Percentiles rank a stretch among this genome's conserved stretches.
These are phyloP conservation scores for Natator depressus DNA, from an alignment of 2,113 vertebrate genomes.

Conservation along the genomic window DNA sequence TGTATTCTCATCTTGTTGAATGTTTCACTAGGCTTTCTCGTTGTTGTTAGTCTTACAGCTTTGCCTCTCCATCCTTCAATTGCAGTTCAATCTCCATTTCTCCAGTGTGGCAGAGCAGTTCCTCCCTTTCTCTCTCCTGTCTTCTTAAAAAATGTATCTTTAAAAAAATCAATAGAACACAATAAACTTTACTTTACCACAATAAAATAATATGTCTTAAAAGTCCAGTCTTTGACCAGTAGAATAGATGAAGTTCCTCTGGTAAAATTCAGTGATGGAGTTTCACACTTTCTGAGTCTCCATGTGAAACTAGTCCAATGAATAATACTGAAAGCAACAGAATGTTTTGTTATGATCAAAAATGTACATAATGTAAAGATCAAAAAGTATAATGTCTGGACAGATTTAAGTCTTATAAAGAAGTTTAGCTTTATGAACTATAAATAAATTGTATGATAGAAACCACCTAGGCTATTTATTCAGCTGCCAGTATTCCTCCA, in stretches of 20 bases:
- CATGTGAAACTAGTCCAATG: background rate
- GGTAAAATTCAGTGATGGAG: slow-evolving; percentile 4
- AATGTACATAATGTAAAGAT: slow-evolving; percentile 9
- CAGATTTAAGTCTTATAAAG: background rate
- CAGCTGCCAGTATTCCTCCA: background rate
- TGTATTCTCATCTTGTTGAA: slow-evolving; percentile 24
- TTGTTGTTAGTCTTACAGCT: background rate
- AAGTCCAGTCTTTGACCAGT: background rate
- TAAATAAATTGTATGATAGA: background rate
- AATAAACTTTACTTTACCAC: background rate
- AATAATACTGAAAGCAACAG: background rate
- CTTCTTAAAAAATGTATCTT: background rate
- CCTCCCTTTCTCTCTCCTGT: background rate
- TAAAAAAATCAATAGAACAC: background rate
- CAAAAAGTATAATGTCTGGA: background rate
- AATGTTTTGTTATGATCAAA: background rate
- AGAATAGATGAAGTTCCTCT: slow-evolving; percentile 9
- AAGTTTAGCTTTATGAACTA: slow-evolving; percentile 1
- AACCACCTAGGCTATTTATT: background rate
- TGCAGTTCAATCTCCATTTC: slow-evolving; percentile 26
- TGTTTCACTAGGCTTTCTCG: background rate
- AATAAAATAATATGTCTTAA: background rate
- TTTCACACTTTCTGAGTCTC: slow-evolving; percentile 33
- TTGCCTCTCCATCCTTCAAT: background rate
- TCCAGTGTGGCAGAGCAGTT: slow-evolving; percentile 8